Base-by-base conservation (phyloP, 2,797 vertebrate species). In the Hemitrygon akajei region DNA sequence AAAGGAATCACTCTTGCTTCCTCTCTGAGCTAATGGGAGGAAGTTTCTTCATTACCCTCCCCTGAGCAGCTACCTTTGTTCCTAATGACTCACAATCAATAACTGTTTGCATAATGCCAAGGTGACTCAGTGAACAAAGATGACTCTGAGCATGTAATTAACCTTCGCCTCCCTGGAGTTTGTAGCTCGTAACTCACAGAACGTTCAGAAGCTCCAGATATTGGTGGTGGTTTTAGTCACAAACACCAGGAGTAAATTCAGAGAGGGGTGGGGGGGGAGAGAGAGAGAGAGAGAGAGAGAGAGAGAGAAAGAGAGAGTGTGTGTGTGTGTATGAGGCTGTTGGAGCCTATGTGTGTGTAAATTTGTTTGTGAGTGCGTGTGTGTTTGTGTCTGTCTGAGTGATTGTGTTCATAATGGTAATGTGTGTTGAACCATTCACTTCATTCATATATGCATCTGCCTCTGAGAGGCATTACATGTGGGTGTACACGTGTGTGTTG, bases 21-120 rank as follows among this genome's bases (percentile, higher is more conserved):
- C 60, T 3, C 37, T 89, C 63, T 63, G 34, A 69, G 86, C 37
- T 69, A 69, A 18, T 66, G 20, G 63, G n/a, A 69, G 86, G n/a
- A 69, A 11, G 86, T 20, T 34, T 18, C 86, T 63, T 89, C 58
- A 89, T 89, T 89, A 89, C 22, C 86, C 69, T 37, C 60, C 86
- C 63, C 6, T 37, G 18, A 60, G 60, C 37, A n/a, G n/a, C 86
- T 89, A 89, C n/a, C 63, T 66, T 66, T 89, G 63, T 89, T 89
- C 86, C 22, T 89, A 89, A 89, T 89, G 86, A 89, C 86, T 89
- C 0, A 30, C 86, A 89, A 89, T 89, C 86, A 89, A 89, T 89
- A 89, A 69, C 34, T 89, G 86, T 89, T 89, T 89, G n/a, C 86
- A 89, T 69, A 89, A 89, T 37, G 18, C 60, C 60, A 89, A 89